Evolutionary conservation across 2,888 invertebrate genomes (phyloP).

Genomic region (Chloroclysta siterata): DNA sequence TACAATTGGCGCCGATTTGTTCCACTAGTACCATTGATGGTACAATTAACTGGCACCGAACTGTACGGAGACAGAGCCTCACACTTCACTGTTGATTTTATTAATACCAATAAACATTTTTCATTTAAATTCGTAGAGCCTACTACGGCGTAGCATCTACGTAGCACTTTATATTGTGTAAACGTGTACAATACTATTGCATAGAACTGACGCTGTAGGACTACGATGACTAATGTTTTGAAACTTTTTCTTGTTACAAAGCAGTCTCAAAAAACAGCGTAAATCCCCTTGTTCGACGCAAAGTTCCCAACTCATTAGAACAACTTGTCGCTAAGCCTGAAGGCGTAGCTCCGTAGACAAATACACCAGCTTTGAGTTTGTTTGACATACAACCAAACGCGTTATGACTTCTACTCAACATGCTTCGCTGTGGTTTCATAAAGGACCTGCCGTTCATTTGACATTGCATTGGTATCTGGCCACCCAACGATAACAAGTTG

Average conservation of each 20-base stretch:
- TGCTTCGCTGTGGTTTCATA: constrained; percentile 35
- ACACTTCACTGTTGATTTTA: too few species aligned
- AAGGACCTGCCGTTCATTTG: too few species aligned
- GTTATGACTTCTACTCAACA: constrained; percentile 50
- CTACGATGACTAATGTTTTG: too few species aligned
- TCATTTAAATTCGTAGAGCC: background rate
- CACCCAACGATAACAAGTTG: too few species aligned
- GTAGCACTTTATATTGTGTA: background rate
- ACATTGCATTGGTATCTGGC: too few species aligned
- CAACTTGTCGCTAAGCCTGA: constrained; percentile 31
- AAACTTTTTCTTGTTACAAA: background rate
- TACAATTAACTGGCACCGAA: too few species aligned
- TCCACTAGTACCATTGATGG: too few species aligned
- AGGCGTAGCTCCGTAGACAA: constrained; percentile 38
- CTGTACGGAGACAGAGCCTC: too few species aligned
- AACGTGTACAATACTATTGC: too few species aligned
- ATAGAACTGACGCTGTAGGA: too few species aligned
- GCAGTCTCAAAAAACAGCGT: constrained; percentile 13
- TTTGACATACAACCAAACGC: constrained; percentile 58
- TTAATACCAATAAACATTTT: too few species aligned
- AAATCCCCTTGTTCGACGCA: constrained; percentile 21
- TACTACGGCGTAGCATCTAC: background rate
- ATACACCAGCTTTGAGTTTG: constrained; percentile 44
- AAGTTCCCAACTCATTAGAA: constrained; percentile 34
- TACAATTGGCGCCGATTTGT: too few species aligned